A percentile compares a stretch with the other conserved stretches of the same genome.
Evolutionary conservation across 1,140 invertebrate species (phyloP).

Genomic region (Ceratina australensis): DNA sequence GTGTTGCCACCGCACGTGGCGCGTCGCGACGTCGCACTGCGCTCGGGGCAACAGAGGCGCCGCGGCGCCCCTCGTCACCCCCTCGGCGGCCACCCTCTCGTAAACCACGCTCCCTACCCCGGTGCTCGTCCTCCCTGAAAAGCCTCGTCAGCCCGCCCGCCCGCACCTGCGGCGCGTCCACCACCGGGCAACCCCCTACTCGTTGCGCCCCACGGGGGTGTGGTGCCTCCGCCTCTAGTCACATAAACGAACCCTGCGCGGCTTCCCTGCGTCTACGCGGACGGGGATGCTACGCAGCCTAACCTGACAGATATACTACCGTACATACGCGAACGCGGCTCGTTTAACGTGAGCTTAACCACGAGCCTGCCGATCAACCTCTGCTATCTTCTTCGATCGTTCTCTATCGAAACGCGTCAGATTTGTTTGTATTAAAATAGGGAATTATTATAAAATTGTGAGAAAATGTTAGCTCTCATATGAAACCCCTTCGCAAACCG

Average conservation of each 20-base stretch:
- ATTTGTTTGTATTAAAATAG: too few species aligned
- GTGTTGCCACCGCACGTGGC: constrained; percentile 76
- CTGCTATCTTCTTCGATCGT: background rate
- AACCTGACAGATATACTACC: constrained; percentile 31
- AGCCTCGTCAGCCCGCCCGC: constrained; percentile 41
- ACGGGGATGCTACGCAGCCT: constrained; percentile 46
- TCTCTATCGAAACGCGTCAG: background rate
- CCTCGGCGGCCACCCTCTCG: constrained; percentile 37
- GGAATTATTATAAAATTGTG: too few species aligned
- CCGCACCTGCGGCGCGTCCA: constrained; percentile 59
- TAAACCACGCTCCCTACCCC: constrained; percentile 48
- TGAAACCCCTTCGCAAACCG: constrained; percentile 25
- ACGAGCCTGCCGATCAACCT: constrained; percentile 13
- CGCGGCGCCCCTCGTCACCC: constrained; percentile 65
- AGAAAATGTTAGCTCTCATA: constrained; percentile 21
- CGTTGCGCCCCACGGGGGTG: constrained; percentile 69
- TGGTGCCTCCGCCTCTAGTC: constrained; percentile 77
- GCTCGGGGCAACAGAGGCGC: constrained; percentile 75
- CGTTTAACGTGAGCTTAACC: constrained; percentile 31
- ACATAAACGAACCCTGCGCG: constrained; percentile 68
- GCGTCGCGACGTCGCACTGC: constrained; percentile 79
- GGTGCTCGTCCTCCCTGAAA: constrained; percentile 40
- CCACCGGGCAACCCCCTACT: constrained; percentile 45
- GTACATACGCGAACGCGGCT: constrained; percentile 36
- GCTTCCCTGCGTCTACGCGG: constrained; percentile 59